Evolutionary conservation across 2,888 invertebrate species (phyloP), one percentile per base, ranked within the genome.

Genomic region (Scotopteryx bipunctaria): DNA sequence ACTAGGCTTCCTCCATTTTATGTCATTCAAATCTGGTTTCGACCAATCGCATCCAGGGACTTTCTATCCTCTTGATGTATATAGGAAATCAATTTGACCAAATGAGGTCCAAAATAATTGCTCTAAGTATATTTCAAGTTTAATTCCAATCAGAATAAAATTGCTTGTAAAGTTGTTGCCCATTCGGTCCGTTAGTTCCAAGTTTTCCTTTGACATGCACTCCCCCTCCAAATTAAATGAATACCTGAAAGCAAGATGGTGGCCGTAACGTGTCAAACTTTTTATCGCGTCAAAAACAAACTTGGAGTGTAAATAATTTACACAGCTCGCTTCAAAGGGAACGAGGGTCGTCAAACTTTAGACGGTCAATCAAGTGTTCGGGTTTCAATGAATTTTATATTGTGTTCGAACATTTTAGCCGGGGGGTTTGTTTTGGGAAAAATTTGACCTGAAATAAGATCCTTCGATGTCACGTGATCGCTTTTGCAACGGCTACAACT

Each of bases 271-370:
- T 46, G 32, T 15, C 42, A 37, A 15, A 21, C 16, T 29, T 37
- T 52, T 44, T 45, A 45, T 40, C 33, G 33, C 47, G 53, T 59
- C 55, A 55, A 55, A 58, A 49, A 37, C 42, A 38, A 51, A 46
- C 27, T 37, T 32, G 8, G 42, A 31, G 42, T 32, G 43, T 53
- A 49, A 52, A 46, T 57, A 25, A 53, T 55, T 57, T 46, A 51
- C 40, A 23, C 29, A 50, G 36, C 38, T 45, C 16, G 23, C 51
- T 57, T 60, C 57, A 57, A 57, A 60, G 57, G 47, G 25, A 48
- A 40, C 29, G 47, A 25, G 47, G 27, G 41, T 33, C 41, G 16
- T 25, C 33, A 25, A 47, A 52, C 42, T 52, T 52, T 17, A 6
- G 25, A 52, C 41, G 25, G 42, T 33, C 42, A 41, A 46, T 52